Conservation (phyloP, 1,140 invertebrate species). For the Tetranychus cinnabarinus region DNA sequence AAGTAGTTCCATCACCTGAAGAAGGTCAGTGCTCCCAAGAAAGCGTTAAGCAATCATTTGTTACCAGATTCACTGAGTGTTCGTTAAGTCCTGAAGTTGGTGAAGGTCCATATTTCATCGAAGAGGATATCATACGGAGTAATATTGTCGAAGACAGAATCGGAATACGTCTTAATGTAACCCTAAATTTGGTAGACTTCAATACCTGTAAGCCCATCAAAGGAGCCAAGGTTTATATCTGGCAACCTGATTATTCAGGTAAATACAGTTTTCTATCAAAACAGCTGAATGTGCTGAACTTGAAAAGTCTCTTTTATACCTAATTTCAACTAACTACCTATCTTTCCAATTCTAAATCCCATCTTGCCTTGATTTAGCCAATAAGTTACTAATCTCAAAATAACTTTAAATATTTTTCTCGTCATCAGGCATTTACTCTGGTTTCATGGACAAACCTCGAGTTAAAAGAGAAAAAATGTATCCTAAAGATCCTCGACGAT, state of each 20-base stretch:
- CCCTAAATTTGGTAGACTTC: neutral
- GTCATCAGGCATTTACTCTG: neutral
- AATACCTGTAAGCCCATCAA: neutral
- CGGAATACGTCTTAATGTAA: neutral
- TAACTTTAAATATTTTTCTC: neutral
- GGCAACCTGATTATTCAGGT: neutral
- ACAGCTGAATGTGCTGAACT: too few species aligned
- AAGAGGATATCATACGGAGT: neutral
- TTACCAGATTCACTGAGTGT: neutral
- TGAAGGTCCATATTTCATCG: slow-evolving; percentile 1
- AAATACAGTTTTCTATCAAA: neutral
- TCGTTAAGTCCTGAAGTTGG: neutral
- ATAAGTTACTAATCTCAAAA: neutral
- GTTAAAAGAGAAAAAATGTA: neutral
- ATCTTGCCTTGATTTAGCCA: neutral
- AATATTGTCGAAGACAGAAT: neutral
- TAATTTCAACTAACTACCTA: too few species aligned
- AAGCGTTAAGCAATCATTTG: neutral
- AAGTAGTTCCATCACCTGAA: neutral
- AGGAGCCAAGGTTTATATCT: neutral
- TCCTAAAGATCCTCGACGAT: neutral
- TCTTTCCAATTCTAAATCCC: neutral
- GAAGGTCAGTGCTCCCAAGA: neutral
- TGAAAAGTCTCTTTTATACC: too few species aligned
- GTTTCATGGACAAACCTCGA: neutral